These are phyloP conservation scores for Loripinus fragilis DNA, from an alignment of 2,888 invertebrate genomes.

Conservation along the genomic window DNA sequence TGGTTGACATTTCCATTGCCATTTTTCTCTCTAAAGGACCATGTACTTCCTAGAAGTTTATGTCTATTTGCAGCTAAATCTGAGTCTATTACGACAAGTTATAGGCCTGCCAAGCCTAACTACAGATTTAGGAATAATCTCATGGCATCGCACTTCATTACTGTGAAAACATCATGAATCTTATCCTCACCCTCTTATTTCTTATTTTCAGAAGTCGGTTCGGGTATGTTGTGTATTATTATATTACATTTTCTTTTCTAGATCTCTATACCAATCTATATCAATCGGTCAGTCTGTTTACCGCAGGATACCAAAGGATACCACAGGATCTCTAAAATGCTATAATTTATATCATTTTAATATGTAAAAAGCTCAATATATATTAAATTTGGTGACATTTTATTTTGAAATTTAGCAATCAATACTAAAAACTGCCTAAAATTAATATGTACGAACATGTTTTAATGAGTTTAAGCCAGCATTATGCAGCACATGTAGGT, in stretches of 20 bases:
- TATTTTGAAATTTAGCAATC: no score
- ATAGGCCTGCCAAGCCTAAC: constrained; percentile 11
- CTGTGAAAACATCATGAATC: background rate
- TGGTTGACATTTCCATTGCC: constrained; percentile 3
- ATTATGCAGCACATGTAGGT: no score
- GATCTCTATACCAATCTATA: no score
- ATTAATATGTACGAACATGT: no score
- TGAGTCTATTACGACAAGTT: background rate
- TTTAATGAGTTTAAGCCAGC: no score
- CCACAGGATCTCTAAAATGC: no score
- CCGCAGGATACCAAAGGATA: no score
- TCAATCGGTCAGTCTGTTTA: no score
- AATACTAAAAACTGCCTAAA: no score
- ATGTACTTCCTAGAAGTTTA: constrained; percentile 12
- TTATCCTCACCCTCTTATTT: background rate
- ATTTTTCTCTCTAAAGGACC: constrained; percentile 1
- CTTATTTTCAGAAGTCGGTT: background rate
- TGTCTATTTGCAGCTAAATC: constrained; percentile 9
- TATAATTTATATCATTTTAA: no score
- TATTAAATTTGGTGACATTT: no score
- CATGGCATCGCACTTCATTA: constrained; percentile 5
- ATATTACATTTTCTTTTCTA: constrained; percentile 20
- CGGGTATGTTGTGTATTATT: constrained; percentile 20
- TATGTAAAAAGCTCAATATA: no score
- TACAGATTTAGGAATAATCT: background rate